Conservation (phyloP, 2,888 invertebrate genomes). For the Melanophora roralis region DNA sequence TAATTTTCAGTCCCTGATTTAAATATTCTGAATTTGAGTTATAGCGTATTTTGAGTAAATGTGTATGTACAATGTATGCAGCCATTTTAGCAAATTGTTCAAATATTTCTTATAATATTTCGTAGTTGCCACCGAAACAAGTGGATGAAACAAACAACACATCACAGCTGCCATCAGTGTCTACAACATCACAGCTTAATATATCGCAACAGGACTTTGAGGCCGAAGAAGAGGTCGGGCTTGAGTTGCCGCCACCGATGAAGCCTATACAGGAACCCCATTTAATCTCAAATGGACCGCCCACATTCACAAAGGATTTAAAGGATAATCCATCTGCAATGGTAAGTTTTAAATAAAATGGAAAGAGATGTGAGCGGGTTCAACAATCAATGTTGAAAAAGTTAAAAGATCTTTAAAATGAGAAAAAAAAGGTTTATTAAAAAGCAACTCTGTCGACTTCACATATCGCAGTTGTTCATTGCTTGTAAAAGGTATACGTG, state of each 20-base stretch:
- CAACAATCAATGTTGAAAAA: background rate
- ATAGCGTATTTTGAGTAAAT: too few relatives aligned
- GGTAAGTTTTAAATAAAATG: constrained; percentile 77
- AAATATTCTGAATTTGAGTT: too few relatives aligned
- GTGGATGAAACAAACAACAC: constrained; percentile 74
- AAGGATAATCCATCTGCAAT: constrained; percentile 81
- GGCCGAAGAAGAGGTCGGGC: constrained; percentile 86
- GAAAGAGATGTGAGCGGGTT: background rate
- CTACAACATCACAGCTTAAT: constrained; percentile 76
- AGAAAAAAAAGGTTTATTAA: too few relatives aligned
- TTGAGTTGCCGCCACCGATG: constrained; percentile 97
- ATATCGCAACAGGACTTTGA: constrained; percentile 73
- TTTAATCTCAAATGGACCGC: constrained; percentile 76
- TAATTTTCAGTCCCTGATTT: too few relatives aligned
- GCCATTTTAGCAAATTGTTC: too few relatives aligned
- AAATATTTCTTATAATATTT: constrained; percentile 39
- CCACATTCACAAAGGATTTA: constrained; percentile 76
- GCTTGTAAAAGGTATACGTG: too few relatives aligned
- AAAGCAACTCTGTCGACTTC: too few relatives aligned
- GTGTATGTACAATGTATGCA: background rate
- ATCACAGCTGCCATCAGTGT: constrained; percentile 76
- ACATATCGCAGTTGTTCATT: too few relatives aligned
- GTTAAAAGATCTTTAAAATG: background rate
- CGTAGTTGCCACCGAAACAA: constrained; percentile 74
- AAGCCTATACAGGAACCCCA: constrained; percentile 89